A percentile compares a stretch with the other conserved stretches of the same genome.
Evolutionary conservation across 92 coral and sea anemone species (phyloP).

Genomic region (Palythoa heliodiscus): DNA sequence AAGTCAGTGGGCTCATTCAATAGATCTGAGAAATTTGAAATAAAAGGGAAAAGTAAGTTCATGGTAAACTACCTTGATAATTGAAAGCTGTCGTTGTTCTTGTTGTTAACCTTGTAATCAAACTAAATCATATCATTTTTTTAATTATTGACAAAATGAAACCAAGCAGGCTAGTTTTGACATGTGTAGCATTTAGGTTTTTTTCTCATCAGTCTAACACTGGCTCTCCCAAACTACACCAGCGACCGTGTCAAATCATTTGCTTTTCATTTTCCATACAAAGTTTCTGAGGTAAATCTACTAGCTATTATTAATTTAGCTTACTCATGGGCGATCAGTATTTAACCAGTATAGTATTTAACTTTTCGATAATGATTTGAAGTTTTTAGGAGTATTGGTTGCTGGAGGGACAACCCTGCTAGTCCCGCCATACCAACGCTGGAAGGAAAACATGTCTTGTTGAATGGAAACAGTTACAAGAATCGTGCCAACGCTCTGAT

Average conservation of each 20-base stretch:
- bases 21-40: conserved; percentile 38
- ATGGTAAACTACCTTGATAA: not conserved
- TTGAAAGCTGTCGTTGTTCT: not conserved
- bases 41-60: conserved; percentile 34
- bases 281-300: too few relatives aligned
- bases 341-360: not conserved
- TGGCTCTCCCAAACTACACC: too few relatives aligned
- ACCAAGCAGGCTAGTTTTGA: not conserved
- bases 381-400: conserved; percentile 43
- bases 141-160: too few relatives aligned
- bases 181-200: not conserved
- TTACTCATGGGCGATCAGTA: too few relatives aligned
- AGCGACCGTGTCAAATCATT: too few relatives aligned
- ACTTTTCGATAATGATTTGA: not conserved
- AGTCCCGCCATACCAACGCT: conserved; percentile 31
- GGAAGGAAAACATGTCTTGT: conserved; percentile 30
- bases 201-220: not conserved
- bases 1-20: conserved; percentile 6
- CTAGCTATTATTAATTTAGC: too few relatives aligned
- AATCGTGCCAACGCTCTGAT: conserved; percentile 35
- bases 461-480: conserved; percentile 30
- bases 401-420: conserved; percentile 33
- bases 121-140: too few relatives aligned
- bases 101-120: too few relatives aligned
- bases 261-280: too few relatives aligned